Evolutionary conservation across 2,113 vertebrate genomes (phyloP).

Genomic region (Phasianus colchicus): DNA sequence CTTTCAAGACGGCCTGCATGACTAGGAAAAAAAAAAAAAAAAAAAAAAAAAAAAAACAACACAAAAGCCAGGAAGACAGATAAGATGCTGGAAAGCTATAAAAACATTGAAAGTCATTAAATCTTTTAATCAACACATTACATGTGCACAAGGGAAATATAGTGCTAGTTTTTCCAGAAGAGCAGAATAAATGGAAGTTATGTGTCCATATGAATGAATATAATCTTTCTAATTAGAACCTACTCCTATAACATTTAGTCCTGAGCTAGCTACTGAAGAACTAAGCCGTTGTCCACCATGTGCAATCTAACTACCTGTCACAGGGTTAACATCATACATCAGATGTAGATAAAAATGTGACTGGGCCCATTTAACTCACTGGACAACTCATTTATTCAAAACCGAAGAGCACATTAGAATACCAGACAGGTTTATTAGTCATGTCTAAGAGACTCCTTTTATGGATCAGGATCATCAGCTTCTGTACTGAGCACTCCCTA

Average conservation of each 20-base stretch:
- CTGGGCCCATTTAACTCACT: not conserved
- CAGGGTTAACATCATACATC: not conserved
- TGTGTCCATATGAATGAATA: not conserved
- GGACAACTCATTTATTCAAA: not conserved
- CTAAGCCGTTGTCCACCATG: rapidly evolving
- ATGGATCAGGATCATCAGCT: not conserved
- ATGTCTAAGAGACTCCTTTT: not conserved
- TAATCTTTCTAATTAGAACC: not conserved
- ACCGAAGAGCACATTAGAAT: not conserved
- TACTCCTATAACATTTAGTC: not conserved
- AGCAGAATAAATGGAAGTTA: not conserved
- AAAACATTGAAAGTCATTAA: constrained; percentile 50
- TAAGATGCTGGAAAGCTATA: constrained; percentile 29
- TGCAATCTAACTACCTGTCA: not conserved
- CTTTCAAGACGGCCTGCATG: constrained; percentile 12
- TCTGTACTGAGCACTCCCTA: not conserved
- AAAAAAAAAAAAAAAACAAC: not conserved
- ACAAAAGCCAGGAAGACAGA: constrained; percentile 42
- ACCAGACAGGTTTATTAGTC: constrained; percentile 27
- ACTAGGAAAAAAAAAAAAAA: not conserved
- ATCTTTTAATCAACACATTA: constrained; percentile 22
- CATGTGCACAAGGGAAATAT: not conserved
- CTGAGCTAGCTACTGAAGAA: not conserved
- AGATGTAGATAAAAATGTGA: not conserved
- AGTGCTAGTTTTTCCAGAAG: constrained; percentile 19